Base-by-base conservation (phyloP, 2,888 invertebrate species). In the Mayetiola destructor region DNA sequence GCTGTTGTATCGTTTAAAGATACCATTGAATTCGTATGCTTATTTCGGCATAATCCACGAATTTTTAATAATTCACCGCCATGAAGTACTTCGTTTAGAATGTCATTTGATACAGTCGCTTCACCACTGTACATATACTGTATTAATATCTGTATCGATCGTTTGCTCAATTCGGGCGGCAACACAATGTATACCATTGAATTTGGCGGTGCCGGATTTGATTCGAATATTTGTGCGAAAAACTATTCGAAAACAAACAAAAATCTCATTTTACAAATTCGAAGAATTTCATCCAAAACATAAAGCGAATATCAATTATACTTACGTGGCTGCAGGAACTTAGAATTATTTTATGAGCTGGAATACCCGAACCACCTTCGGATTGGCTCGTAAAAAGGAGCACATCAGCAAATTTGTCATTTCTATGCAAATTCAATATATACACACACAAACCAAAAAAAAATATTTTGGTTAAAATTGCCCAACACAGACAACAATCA, bases 81-180 rank as follows among this genome's bases (percentile, higher is more conserved):
- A 66, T 83, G 81, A 29, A 89, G 69, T 1, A 89, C 88, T 61
- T 81, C 84, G 63, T 85, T 87, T n/a, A 89, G 70, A 53, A 89
- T 85, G 66, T 88, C 88, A 71, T 88, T 88, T 57, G 87, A 85
- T 29, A 89, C 88, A 42, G 88, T 88, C 29, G 88, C 86, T 61
- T 73, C 66, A 64, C 82, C 82, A 69, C 82, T 84, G 72, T 89
- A 89, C 87, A 89, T 89, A 68, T 89, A 89, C 66, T 89, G 86
- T 40, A 89, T 82, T 18, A 89, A 75, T 60, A 86, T 85, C 69
- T 86, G 85, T 63, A 89, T 75, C 9, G 88, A 87, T 61, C 84
- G 82, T 60, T 84, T 83, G 36, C 82, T 84, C 61, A 89, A 83
- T 67, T 88, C 88, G 3, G 88, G 82, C 14, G 89, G 89, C 61